Percentiles rank a stretch among this genome's conserved stretches.
Evolutionary conservation across 2,888 invertebrate species (phyloP).

Genomic region (Drosophila stalkeri): DNA sequence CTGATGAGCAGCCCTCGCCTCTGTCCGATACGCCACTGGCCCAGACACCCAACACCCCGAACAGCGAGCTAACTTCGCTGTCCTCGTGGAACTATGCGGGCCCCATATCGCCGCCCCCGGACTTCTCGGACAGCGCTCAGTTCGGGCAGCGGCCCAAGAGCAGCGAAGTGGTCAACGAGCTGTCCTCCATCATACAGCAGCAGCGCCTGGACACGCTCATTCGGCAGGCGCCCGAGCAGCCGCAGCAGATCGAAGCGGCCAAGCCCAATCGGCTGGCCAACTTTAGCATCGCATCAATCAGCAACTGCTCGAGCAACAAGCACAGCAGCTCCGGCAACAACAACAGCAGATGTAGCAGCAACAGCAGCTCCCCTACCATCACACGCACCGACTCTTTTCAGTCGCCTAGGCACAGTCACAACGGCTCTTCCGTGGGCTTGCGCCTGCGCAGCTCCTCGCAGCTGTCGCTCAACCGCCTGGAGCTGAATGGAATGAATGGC

Average conservation of each 20-base stretch:
- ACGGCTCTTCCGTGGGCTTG: slow-evolving; percentile 11
- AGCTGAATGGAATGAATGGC: slow-evolving; percentile 48
- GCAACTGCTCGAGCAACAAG: slow-evolving; percentile 10
- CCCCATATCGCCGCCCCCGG: slow-evolving; percentile 84
- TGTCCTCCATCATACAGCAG: slow-evolving; percentile 76
- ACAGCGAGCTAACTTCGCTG: slow-evolving; percentile 65
- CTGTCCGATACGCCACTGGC: slow-evolving; percentile 17
- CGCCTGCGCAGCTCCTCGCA: slow-evolving; percentile 82
- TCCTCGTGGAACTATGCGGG: slow-evolving; percentile 83
- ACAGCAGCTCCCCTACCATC: slow-evolving; percentile 37
- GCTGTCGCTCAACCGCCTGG: slow-evolving; percentile 79
- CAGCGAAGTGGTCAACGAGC: slow-evolving; percentile 79
- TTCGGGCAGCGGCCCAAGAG: slow-evolving; percentile 35
- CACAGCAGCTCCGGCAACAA: slow-evolving; percentile 1
- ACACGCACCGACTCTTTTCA: slow-evolving; percentile 83
- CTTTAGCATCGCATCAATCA: slow-evolving; percentile 76
- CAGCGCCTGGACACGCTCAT: slow-evolving; percentile 79
- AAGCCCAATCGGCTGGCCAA: slow-evolving; percentile 82
- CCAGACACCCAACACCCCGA: slow-evolving; percentile 53
- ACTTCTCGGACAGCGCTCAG: slow-evolving; percentile 77
- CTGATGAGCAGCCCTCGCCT: slow-evolving; percentile 23
- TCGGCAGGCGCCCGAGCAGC: slow-evolving; percentile 55
- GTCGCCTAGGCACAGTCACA: slow-evolving; percentile 16
- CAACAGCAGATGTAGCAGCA: slow-evolving; percentile 39
- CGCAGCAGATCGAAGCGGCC: slow-evolving; percentile 73